Evolutionary conservation across 1,140 invertebrate genomes (phyloP), one percentile per base, ranked within the genome.

Genomic region (Mycetomoellerius zeteki): DNA sequence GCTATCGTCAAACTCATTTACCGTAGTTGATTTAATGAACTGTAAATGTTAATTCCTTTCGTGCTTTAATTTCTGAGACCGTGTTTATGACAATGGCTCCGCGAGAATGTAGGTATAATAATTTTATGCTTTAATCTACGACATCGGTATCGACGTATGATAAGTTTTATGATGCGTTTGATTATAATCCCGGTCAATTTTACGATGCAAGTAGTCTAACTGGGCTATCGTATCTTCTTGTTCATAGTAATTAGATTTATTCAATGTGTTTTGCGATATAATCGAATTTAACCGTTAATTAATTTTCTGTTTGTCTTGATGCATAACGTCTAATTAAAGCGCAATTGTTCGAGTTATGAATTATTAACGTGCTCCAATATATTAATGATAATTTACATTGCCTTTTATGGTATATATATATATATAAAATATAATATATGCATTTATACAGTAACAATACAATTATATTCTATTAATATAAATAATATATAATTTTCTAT

Each of bases 201-300:
- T 87, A 86, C 52, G 58, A 67, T 30, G 21, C 58, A 27, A 24
- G 16, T 43, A 12, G 60, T 50, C 43, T 76, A 37, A 30, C 58
- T 30, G 37, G 30, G 81, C 56, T 62, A 27, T 19, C 7, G 27
- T 16, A 67, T 86, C 47, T 78, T 86, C 47, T 78, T 81, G 30
- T 88, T 10, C 21, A 19, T 60, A 56, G n/a, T 73, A 77, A 88
- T 88, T 87, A 88, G 58, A 87, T 82, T 82, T 86, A 88, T 78
- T 88, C 14, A 52, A 58, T 71, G 73, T 71, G 65, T 76, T 65
- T 80, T 5, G 30, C n/a, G n/a, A 67, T 85, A 67, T 21, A 5
- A 54, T 50, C 19, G 37, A 72, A 84, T 67, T 50, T 87, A 56
- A 56, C 50, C 10, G 24, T 58, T 88, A 71, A 87, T 88, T 76